phyloP scores from a whole-genome alignment of 2,113 vertebrate species.

The Salminus brasiliensis region DNA sequence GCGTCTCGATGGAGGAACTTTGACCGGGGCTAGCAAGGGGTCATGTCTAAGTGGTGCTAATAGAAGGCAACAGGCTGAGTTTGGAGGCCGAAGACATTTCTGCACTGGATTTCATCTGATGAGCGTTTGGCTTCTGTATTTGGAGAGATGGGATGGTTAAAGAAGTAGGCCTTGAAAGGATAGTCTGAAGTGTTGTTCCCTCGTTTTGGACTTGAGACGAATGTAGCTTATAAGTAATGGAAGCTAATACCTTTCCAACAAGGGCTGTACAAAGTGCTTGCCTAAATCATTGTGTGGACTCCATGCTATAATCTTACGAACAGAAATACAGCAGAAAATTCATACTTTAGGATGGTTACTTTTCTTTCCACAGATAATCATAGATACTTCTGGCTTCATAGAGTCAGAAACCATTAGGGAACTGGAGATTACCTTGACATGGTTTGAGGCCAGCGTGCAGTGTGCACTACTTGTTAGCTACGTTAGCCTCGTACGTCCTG shows the following conservation, averaged over 20 bases:
- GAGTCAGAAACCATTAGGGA: too few species aligned
- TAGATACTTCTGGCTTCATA: too few species aligned
- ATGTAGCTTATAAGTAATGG: neutral
- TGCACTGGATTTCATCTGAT: constrained; percentile 4
- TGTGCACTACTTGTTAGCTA: too few species aligned
- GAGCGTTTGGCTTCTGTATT: neutral
- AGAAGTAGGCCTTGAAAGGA: neutral
- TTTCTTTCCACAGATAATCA: too few species aligned
- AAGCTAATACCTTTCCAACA: neutral
- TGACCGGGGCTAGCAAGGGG: constrained; percentile 57
- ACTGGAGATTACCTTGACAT: too few species aligned
- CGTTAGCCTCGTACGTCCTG: too few species aligned
- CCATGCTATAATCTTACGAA: too few species aligned
- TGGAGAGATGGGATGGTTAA: neutral
- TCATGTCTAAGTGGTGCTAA: constrained; percentile 77
- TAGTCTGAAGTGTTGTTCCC: neutral
- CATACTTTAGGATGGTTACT: too few species aligned
- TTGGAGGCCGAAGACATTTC: neutral
- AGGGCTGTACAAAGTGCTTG: neutral
- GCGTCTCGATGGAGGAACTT: constrained; percentile 71
- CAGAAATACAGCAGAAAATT: too few species aligned
- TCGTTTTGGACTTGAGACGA: neutral
- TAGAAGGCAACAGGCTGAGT: constrained; percentile 73
- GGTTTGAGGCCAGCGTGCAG: too few species aligned
- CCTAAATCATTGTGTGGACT: neutral